These are phyloP conservation scores for Drosophila virilis DNA, from an alignment of 1,140 invertebrate genomes.

Conservation along the genomic window DNA sequence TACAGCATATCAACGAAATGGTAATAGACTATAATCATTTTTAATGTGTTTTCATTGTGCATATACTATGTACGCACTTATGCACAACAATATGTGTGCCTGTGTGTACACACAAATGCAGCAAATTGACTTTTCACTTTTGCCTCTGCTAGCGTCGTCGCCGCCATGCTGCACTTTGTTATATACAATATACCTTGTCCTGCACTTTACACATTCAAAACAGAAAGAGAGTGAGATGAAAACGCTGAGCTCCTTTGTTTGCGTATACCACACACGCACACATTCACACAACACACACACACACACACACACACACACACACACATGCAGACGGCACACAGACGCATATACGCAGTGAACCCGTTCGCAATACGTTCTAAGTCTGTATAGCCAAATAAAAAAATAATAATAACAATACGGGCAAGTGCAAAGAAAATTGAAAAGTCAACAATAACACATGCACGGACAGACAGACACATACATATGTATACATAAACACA, in stretches of 20 bases:
- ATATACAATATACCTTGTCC: slow-evolving; percentile 55
- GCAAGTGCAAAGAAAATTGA: slow-evolving; percentile 36
- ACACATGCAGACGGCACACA: slow-evolving; percentile 9
- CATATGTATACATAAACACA: too few relatives aligned
- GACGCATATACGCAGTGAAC: slow-evolving; percentile 26
- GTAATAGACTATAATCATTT: slow-evolving; percentile 39
- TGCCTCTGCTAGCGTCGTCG: slow-evolving; percentile 9
- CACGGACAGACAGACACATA: slow-evolving; percentile 1
- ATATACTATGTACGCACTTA: slow-evolving; percentile 17
- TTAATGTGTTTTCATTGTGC: slow-evolving; percentile 43
- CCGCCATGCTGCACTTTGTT: slow-evolving; percentile 53
- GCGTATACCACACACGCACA: slow-evolving; percentile 45
- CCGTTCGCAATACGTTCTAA: slow-evolving; percentile 41
- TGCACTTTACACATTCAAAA: slow-evolving; percentile 48
- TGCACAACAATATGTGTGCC: slow-evolving; percentile 4
- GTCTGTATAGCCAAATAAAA: slow-evolving; percentile 15
- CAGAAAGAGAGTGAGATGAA: slow-evolving; percentile 44
- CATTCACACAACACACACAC: slow-evolving; percentile 5
- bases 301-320: slow-evolving; percentile 15
- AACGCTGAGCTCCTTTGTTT: slow-evolving; percentile 71
- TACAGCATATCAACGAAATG: slow-evolving; percentile 21
- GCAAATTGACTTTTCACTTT: slow-evolving; percentile 36
- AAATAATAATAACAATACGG: slow-evolving; percentile 17
- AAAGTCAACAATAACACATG: slow-evolving; percentile 35
- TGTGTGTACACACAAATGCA: slow-evolving; percentile 15